phyloP scores from a whole-genome alignment of 2,797 vertebrate species.

The Petrocephalus schoutedeni region DNA sequence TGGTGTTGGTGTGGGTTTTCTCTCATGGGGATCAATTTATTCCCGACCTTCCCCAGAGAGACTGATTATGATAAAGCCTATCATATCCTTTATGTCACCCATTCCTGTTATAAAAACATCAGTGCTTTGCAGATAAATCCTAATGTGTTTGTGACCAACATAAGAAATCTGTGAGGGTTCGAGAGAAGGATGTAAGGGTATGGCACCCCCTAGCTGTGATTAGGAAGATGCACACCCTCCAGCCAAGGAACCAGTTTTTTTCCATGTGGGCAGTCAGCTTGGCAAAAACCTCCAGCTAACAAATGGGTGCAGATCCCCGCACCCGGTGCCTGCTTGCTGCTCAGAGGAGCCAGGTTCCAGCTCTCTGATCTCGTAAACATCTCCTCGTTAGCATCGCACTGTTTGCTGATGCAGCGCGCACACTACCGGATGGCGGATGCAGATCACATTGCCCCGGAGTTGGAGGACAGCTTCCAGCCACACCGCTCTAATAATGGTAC shows the following conservation, averaged over 20 bases:
- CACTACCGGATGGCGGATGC: neutral
- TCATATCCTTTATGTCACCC: neutral
- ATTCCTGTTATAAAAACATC: neutral
- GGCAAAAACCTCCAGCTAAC: neutral
- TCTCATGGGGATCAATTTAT: neutral
- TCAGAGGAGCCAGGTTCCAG: neutral
- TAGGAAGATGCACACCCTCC: neutral
- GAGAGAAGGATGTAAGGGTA: neutral
- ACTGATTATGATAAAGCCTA: neutral
- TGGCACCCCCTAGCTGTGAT: neutral
- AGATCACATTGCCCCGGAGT: neutral
- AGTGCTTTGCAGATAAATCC: neutral
- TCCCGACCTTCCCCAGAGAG: neutral
- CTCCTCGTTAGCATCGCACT: neutral
- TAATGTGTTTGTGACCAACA: neutral
- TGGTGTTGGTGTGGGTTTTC: neutral
- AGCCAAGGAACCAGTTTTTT: neutral
- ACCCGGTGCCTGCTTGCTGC: neutral
- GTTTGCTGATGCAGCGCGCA: conserved; percentile 12
- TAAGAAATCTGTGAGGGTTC: neutral
- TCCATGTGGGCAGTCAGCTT: neutral
- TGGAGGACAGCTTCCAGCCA: neutral
- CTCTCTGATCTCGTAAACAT: neutral
- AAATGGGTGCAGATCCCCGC: neutral
- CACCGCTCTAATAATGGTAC: conserved; percentile 7